These are phyloP conservation scores for Columba guinea DNA, from an alignment of 2,797 vertebrate genomes.

Conservation along the genomic window DNA sequence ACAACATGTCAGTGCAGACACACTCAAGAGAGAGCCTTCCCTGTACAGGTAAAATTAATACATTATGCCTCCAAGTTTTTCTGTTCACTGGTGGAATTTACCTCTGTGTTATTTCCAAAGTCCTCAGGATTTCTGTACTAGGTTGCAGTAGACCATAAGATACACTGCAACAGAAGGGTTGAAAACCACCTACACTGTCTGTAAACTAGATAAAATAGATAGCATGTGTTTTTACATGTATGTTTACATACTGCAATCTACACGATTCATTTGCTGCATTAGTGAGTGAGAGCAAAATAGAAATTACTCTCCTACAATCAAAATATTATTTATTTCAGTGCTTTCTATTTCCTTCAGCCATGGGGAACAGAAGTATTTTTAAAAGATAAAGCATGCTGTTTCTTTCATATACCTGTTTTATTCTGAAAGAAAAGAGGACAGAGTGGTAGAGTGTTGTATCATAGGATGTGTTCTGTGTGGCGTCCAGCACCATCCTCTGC, in stretches of 20 bases:
- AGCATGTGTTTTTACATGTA: neutral
- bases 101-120: neutral
- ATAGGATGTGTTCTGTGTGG: neutral
- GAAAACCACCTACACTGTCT: neutral
- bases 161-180: neutral
- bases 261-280: neutral
- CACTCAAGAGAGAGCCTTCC: constrained; percentile 90
- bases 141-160: neutral
- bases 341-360: neutral
- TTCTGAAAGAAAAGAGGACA: neutral
- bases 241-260: neutral
- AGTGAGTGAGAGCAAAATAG: neutral
- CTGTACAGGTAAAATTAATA: constrained; percentile 85
- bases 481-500: neutral
- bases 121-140: neutral
- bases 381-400: neutral
- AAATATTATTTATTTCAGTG: neutral
- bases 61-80: neutral
- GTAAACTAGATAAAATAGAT: neutral
- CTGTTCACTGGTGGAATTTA: neutral
- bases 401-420: neutral
- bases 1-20: constrained; percentile 91
- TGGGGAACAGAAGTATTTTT: neutral
- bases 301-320: neutral
- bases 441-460: neutral